Evolutionary conservation across 2,888 invertebrate species (phyloP).

Genomic region (Cerastoderma edule): DNA sequence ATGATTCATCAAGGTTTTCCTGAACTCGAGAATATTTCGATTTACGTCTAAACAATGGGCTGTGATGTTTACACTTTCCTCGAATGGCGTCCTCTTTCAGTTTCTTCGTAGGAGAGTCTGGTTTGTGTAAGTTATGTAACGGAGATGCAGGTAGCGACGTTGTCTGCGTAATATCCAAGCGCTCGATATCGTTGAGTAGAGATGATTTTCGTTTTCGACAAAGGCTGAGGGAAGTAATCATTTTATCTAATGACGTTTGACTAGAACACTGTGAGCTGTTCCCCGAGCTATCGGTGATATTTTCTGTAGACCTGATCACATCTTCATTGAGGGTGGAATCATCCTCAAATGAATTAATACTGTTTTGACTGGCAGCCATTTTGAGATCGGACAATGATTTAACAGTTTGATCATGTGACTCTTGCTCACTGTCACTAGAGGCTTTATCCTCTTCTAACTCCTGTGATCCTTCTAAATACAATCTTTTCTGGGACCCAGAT

Average conservation of each 20-base stretch:
- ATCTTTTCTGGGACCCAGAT: slow-evolving; percentile 60
- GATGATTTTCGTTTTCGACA: slow-evolving; percentile 46
- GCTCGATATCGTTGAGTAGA: slow-evolving; percentile 48
- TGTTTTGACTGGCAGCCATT: slow-evolving; percentile 13
- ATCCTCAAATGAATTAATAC: slow-evolving; percentile 24
- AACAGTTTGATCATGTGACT: background rate
- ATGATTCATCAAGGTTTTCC: slow-evolving; percentile 74
- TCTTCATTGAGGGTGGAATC: slow-evolving; percentile 6
- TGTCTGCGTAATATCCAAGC: slow-evolving; percentile 72
- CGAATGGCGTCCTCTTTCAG: slow-evolving; percentile 73
- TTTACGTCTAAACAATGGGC: slow-evolving; percentile 76
- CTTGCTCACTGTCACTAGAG: slow-evolving; percentile 9
- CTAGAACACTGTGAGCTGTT: slow-evolving; percentile 3
- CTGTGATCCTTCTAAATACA: slow-evolving; percentile 59
- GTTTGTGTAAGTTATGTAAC: slow-evolving; percentile 67
- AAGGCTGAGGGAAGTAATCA: slow-evolving; percentile 18
- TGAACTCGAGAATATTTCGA: slow-evolving; percentile 62
- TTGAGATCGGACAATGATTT: slow-evolving; percentile 13
- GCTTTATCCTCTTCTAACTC: slow-evolving; percentile 36
- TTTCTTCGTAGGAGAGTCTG: slow-evolving; percentile 68
- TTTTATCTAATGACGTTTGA: slow-evolving; percentile 24
- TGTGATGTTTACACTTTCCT: slow-evolving; percentile 76
- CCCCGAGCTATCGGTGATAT: slow-evolving; percentile 14
- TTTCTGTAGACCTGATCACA: slow-evolving; percentile 19
- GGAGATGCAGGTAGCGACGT: slow-evolving; percentile 81